Base-by-base conservation (phyloP, 2,113 vertebrate genomes). In the Poeciliopsis occidentalis region DNA sequence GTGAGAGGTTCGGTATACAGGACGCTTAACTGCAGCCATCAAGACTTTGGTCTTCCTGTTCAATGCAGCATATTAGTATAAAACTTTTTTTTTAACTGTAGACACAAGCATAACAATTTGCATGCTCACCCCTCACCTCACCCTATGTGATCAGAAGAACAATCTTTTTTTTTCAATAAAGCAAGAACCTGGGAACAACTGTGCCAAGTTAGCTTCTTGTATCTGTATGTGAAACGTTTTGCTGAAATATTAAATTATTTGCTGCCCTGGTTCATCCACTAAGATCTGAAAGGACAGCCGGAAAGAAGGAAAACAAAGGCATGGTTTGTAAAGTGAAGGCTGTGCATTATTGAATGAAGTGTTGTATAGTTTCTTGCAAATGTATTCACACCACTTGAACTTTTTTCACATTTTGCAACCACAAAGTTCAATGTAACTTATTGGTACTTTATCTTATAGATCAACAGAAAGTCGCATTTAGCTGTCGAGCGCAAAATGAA, bases 1-100 rank as follows among this genome's bases (percentile, higher is more conserved):
- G 75, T 79, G 74, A 86, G 26, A 37, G 66, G 60, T 69, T 76
- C 77, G 86, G 87, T 79, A 85, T 68, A 79, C 81, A 41, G 83
- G 69, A 76, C 79, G 69, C 69, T 83, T 65, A 8, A 71, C 69
- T 47, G 68, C 62, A 44, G 69, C 76, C 12, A 37, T 81, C 65
- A 78, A n/a, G 51, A 8, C 5, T 24, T 57, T 57, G 17, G 24
- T n/a, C n/a, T 2, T 57, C 2, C 51, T 57, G 51, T n/a, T 37
- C 10, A 37, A 37, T 11, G 34, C 34, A 37, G 10, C 10, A 37
- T 11, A 37, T 37, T 37, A 37, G 10, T 3, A 10, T 12, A 3
- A 37, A 37, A 37, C 10, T 10, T 10, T 11, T 29, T 29, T 29
- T 34, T 34, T 1, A 37, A 12, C 34, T 3, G 34, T 37, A 10